A percentile compares a stretch with the other conserved stretches of the same genome.
Conservation (phyloP, 1,140 invertebrate genomes). For the Danaus plexippus region DNA sequence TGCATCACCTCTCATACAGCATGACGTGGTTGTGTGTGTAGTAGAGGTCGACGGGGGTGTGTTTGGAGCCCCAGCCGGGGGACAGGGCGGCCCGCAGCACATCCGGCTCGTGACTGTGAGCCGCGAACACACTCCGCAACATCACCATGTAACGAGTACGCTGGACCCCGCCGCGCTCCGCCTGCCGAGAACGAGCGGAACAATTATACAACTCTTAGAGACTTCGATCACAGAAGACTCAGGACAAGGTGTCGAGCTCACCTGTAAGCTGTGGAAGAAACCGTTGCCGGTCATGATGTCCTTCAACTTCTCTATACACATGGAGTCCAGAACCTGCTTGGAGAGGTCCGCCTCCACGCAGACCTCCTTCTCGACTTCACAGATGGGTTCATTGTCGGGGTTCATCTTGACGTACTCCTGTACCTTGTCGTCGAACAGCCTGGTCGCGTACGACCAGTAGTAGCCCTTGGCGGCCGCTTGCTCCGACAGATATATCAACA, state of each 20-base stretch:
- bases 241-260: slow-evolving; percentile 4
- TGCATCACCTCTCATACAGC: slow-evolving; percentile 35
- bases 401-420: background rate
- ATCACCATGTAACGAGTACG: slow-evolving; percentile 22
- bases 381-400: background rate
- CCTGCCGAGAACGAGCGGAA: slow-evolving; percentile 3
- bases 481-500: slow-evolving; percentile 7
- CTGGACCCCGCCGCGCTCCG: slow-evolving; percentile 3
- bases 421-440: slow-evolving; percentile 15
- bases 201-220: too few relatives aligned
- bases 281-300: slow-evolving; percentile 32
- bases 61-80: background rate
- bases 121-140: slow-evolving; percentile 15
- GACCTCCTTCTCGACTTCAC: background rate
- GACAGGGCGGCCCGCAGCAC: slow-evolving; percentile 7
- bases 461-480: slow-evolving; percentile 26
- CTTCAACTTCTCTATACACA: slow-evolving; percentile 9
- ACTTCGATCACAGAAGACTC: too few relatives aligned
- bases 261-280: slow-evolving; percentile 42
- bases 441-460: slow-evolving; percentile 40
- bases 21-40: slow-evolving; percentile 28
- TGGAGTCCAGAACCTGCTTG: background rate
- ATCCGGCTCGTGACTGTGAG: slow-evolving; percentile 14
- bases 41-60: slow-evolving; percentile 30
- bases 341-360: background rate